A percentile compares a stretch with the other conserved stretches of the same genome.
Evolutionary conservation across 2,888 invertebrate genomes (phyloP).

Genomic region (Epirrhoe alternata): DNA sequence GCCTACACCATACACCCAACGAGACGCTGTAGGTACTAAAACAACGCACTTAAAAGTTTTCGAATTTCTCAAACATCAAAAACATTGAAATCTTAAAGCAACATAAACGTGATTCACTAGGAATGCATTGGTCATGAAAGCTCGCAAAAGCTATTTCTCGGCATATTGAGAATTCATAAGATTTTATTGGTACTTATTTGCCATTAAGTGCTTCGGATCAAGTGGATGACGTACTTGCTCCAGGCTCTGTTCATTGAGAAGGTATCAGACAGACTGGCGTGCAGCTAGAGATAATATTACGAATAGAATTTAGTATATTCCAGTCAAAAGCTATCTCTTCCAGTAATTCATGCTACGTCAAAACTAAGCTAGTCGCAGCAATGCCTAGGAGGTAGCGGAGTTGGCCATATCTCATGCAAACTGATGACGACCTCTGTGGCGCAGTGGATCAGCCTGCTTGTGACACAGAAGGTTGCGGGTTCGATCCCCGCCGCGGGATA

Average conservation of each 20-base stretch:
- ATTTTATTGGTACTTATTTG: background rate
- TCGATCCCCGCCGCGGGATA: no score
- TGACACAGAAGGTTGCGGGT: no score
- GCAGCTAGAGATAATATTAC: slow-evolving; percentile 12
- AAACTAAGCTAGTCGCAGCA: no score
- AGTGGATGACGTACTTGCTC: slow-evolving; percentile 11
- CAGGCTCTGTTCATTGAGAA: slow-evolving; percentile 6
- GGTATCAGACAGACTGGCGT: slow-evolving; percentile 35
- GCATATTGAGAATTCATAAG: background rate
- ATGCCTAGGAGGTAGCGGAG: no score
- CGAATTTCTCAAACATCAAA: background rate
- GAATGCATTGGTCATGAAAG: background rate
- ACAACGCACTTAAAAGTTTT: no score
- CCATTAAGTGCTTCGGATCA: background rate
- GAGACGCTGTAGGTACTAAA: no score
- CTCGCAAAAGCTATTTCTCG: background rate
- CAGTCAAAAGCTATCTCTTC: no score
- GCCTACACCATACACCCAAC: no score
- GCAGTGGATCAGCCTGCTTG: no score
- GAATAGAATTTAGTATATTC: background rate
- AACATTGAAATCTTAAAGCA: background rate
- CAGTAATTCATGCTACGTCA: no score
- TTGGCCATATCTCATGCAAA: no score
- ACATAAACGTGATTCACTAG: background rate
- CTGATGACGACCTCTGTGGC: no score